phyloP scores from a whole-genome alignment of 2,888 invertebrate genomes.

The Tricholauxania praeusta region DNA sequence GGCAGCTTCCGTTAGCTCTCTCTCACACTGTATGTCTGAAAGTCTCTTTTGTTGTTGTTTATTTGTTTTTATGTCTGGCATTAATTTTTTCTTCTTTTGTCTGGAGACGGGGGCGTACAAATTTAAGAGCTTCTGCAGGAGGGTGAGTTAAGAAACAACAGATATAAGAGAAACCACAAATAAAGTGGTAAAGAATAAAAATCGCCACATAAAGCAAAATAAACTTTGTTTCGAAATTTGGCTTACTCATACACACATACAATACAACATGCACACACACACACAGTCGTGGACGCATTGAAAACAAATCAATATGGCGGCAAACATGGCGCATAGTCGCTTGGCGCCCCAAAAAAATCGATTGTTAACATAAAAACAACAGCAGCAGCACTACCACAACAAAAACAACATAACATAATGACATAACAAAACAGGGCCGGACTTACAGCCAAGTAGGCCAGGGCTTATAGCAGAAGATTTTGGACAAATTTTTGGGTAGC shows the following conservation, averaged over 20 bases:
- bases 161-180: too few relatives aligned
- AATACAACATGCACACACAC: constrained; percentile 18
- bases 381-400: constrained; percentile 6
- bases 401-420: not conserved
- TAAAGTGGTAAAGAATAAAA: too few relatives aligned
- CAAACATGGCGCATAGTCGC: constrained; percentile 38
- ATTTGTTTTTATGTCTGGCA: constrained; percentile 13
- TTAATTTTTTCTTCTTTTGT: not conserved
- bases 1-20: not conserved
- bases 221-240: not conserved
- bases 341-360: constrained; percentile 61
- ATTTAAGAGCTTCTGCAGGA: not conserved
- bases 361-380: constrained; percentile 46
- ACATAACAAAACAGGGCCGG: not conserved
- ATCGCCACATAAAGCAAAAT: too few relatives aligned
- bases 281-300: constrained; percentile 28
- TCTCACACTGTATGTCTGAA: not conserved
- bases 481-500: too few relatives aligned
- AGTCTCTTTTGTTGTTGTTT: not conserved
- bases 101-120: not conserved
- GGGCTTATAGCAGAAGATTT: too few relatives aligned
- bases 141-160: too few relatives aligned
- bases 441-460: too few relatives aligned
- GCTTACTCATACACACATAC: constrained; percentile 29
- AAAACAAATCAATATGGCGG: constrained; percentile 42